Conservation (phyloP, 2,888 invertebrate species). For the Drosophila paramelanica region DNA sequence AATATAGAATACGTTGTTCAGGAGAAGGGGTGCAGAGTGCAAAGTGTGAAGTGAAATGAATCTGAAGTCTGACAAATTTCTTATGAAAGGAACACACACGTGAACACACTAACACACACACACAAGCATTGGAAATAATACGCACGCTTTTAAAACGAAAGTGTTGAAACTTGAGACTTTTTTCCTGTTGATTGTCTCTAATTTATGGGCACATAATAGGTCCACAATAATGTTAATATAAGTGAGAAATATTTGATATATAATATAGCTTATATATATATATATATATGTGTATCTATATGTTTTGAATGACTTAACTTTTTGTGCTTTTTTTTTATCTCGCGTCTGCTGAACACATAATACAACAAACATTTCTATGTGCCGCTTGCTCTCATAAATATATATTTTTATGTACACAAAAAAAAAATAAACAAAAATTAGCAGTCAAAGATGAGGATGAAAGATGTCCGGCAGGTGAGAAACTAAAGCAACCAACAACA, state of each 20-base stretch:
- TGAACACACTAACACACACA: slow-evolving; percentile 6
- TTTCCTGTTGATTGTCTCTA: slow-evolving; percentile 21
- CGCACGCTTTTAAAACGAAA: slow-evolving; percentile 48
- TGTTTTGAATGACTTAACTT: slow-evolving; percentile 60
- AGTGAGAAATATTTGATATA: slow-evolving; percentile 29
- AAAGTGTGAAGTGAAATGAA: slow-evolving; percentile 53
- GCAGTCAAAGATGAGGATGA: slow-evolving; percentile 90
- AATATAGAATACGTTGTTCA: slow-evolving; percentile 24
- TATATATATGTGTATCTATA: slow-evolving; percentile 16
- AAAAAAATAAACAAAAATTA: slow-evolving; percentile 73
- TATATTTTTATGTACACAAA: slow-evolving; percentile 15
- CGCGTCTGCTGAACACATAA: slow-evolving; percentile 40
- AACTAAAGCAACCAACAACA: slow-evolving; percentile 62
- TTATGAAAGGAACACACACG: slow-evolving; percentile 36
- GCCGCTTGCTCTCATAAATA: slow-evolving; percentile 62
- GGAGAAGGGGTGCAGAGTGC: slow-evolving; percentile 32
- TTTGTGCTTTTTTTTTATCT: slow-evolving; percentile 68
- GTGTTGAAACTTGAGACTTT: slow-evolving; percentile 65
- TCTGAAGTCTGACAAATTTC: slow-evolving; percentile 45
- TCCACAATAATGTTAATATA: slow-evolving; percentile 20
- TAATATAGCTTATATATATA: slow-evolving; percentile 29
- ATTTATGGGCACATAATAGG: slow-evolving; percentile 39
- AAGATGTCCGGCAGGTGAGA: slow-evolving; percentile 89
- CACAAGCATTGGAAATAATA: slow-evolving; percentile 36
- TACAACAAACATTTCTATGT: slow-evolving; percentile 55